Percentiles rank a stretch among this genome's conserved stretches.
Evolutionary conservation across 2,797 vertebrate genomes (phyloP).

Genomic region (Tachyglossus aculeatus): DNA sequence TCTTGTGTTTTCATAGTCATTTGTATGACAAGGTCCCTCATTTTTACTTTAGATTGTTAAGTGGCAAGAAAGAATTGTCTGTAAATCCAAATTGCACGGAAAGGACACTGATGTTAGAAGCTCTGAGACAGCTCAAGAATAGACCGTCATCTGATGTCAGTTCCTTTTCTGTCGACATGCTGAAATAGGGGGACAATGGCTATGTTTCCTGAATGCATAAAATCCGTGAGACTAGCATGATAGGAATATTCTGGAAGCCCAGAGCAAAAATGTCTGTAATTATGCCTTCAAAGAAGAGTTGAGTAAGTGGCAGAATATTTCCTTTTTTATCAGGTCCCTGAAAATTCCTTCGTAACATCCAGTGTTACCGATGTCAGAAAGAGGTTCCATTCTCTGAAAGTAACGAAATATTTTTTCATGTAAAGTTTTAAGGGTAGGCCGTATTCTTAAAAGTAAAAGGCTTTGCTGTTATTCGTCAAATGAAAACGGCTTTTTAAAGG

Average conservation of each 20-base stretch:
- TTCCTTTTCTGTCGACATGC: slow-evolving; percentile 42
- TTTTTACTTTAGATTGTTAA: slow-evolving; percentile 49
- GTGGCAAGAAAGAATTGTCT: slow-evolving; percentile 34
- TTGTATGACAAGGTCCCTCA: slow-evolving; percentile 5
- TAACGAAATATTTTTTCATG: slow-evolving; percentile 56
- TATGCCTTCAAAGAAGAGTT: slow-evolving; percentile 49
- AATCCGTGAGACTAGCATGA: slow-evolving; percentile 38
- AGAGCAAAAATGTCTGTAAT: slow-evolving; percentile 56
- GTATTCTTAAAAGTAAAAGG: slow-evolving; percentile 46
- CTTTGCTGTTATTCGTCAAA: slow-evolving; percentile 57
- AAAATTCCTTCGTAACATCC: slow-evolving; percentile 57
- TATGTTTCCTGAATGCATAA: slow-evolving; percentile 44
- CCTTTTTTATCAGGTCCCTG: slow-evolving; percentile 57
- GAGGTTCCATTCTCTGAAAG: slow-evolving; percentile 59
- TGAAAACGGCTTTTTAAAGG: slow-evolving; percentile 27
- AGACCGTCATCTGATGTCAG: slow-evolving; percentile 35
- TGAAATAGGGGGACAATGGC: slow-evolving; percentile 29
- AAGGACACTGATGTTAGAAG: slow-evolving; percentile 41
- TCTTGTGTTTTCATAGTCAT: background rate
- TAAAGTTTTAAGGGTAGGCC: slow-evolving; percentile 33
- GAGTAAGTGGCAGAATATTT: slow-evolving; percentile 66
- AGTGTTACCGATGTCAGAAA: slow-evolving; percentile 67
- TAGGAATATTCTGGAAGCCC: slow-evolving; percentile 46
- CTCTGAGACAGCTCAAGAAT: slow-evolving; percentile 29
- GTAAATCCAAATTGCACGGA: slow-evolving; percentile 24